Evolutionary conservation across 92 coral and sea anemone species (phyloP).

Genomic region (Porites rus): DNA sequence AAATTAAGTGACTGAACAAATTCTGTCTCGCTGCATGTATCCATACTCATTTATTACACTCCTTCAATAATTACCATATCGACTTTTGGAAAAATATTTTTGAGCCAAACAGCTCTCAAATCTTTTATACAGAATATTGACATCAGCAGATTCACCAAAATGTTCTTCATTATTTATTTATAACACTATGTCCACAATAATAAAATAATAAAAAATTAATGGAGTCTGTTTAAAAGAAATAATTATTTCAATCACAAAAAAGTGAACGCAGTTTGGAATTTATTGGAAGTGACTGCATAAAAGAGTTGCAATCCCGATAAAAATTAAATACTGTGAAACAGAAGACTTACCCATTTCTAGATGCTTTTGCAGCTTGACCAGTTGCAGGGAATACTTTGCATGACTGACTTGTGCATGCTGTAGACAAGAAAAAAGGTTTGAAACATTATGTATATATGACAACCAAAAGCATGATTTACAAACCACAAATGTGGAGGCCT

Average conservation of each 20-base stretch:
- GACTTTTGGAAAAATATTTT: too few species aligned
- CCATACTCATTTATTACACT: too few species aligned
- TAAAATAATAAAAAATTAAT: background rate
- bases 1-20: too few species aligned
- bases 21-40: too few species aligned
- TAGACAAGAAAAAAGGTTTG: background rate
- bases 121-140: background rate
- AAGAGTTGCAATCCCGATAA: background rate
- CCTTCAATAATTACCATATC: too few species aligned
- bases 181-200: background rate
- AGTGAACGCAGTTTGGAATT: too few species aligned
- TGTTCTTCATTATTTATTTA: background rate
- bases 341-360: conserved; percentile 10
- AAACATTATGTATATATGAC: background rate
- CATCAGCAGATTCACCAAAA: background rate
- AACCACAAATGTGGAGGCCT: too few species aligned
- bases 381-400: conserved; percentile 44
- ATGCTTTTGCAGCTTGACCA: conserved; percentile 21
- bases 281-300: background rate
- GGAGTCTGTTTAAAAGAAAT: background rate
- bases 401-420: conserved; percentile 71
- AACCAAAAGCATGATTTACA: too few species aligned
- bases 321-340: background rate
- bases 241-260: too few species aligned
- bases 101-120: too few species aligned